Evolutionary conservation across 2,797 vertebrate genomes (phyloP).

Genomic region (Steatocranus sp.): DNA sequence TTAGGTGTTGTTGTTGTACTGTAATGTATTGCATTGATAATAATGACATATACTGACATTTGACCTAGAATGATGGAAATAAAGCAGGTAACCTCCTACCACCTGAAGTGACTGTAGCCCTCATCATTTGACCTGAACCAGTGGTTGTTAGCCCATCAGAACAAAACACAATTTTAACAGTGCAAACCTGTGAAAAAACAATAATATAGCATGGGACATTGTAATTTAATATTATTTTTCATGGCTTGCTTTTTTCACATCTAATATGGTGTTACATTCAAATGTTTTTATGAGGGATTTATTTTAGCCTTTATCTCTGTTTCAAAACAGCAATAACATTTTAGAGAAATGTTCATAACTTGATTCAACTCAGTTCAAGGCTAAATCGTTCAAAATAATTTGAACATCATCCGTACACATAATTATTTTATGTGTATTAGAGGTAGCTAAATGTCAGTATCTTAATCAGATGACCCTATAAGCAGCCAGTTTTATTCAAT

Average conservation of each 20-base stretch:
- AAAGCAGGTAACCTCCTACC: neutral
- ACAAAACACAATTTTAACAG: neutral
- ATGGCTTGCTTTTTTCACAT: neutral
- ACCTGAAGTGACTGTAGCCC: conserved; percentile 18
- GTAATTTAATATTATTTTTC: neutral
- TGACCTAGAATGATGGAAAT: conserved; percentile 9
- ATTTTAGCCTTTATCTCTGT: neutral
- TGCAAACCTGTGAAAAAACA: neutral
- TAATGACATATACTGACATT: neutral
- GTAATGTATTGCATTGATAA: neutral
- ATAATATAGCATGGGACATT: neutral
- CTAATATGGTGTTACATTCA: neutral
- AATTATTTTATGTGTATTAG: neutral
- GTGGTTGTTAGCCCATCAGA: neutral
- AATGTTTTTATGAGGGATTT: neutral
- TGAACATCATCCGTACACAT: neutral
- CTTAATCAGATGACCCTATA: neutral
- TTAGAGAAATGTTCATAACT: neutral
- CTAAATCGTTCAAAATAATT: neutral
- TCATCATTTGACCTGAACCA: conserved; percentile 8
- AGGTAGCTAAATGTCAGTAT: neutral
- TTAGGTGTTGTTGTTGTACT: neutral
- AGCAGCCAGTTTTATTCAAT: neutral
- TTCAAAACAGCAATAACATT: neutral
- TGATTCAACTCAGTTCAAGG: neutral